Evolutionary conservation across 2,113 vertebrate genomes (phyloP).

Genomic region (Hiodon alosoides): DNA sequence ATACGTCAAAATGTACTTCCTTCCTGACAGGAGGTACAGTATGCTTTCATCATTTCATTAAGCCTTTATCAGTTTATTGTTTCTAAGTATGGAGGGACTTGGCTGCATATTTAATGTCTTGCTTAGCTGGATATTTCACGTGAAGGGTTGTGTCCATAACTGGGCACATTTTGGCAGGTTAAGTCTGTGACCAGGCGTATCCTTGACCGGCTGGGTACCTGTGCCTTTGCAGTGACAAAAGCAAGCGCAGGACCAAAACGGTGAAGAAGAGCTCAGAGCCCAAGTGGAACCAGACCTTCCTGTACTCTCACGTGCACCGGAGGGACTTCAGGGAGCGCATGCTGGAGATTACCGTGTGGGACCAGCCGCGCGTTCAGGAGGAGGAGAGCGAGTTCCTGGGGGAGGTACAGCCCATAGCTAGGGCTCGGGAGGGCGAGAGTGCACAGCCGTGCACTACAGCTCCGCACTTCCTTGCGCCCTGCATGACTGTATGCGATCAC

Average conservation of each 20-base stretch:
- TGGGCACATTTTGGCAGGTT: not conserved
- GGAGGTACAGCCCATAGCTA: conserved; percentile 66
- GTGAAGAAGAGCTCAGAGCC: conserved; percentile 93
- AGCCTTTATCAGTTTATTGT: not conserved
- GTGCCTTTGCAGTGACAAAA: conserved; percentile 82
- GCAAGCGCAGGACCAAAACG: conserved; percentile 95
- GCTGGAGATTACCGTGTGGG: conserved; percentile 98
- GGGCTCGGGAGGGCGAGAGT: not conserved
- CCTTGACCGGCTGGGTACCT: not conserved
- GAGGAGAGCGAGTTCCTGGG: conserved; percentile 97
- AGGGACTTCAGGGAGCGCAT: conserved; percentile 96
- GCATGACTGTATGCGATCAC: too few species aligned
- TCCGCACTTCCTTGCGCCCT: too few species aligned
- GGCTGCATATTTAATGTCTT: not conserved
- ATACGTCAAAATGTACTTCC: conserved; percentile 99
- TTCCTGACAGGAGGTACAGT: conserved; percentile 75
- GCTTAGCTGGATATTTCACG: not conserved
- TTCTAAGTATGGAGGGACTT: not conserved
- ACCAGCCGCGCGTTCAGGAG: conserved; percentile 92
- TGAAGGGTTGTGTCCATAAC: not conserved
- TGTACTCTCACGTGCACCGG: conserved; percentile 93
- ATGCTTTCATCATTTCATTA: not conserved
- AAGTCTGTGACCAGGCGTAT: not conserved
- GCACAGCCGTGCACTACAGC: not conserved
- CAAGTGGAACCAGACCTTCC: conserved; percentile 97